Base-by-base conservation (phyloP, 2,888 invertebrate species). In the Vanessa cardui region DNA sequence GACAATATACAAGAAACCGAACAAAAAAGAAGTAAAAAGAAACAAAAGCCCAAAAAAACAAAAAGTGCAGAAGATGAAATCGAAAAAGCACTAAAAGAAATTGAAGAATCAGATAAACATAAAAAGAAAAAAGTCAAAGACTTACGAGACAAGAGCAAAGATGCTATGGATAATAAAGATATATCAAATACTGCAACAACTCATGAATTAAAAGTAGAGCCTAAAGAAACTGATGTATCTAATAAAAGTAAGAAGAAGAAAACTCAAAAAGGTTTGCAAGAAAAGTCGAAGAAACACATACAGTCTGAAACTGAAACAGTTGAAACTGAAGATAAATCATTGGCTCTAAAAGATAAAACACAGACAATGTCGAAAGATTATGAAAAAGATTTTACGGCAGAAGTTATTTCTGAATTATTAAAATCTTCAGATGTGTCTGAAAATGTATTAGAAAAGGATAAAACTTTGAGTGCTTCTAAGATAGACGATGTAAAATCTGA, bases 21-120 rank as follows among this genome's bases (percentile, higher is more conserved):
- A 45, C 78, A 73, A 47, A 91, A 87, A 69, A 90, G 86, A 76
- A 63, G 78, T 6, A 90, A 90, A 78, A 90, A 89, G 83, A 91
- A 90, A 76, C 79, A 81, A 52, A 92, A 89, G 73, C 45, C 79
- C n/a, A 91, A 89, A 73, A 90, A 87, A 74, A 65, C 72, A n/a
- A 90, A 86, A 76, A 73, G 77, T 2, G 69, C 77, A 20, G 87
- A 86, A 74, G 91, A 92, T 73, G 92, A 92, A 74, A 92, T 92
- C 71, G 86, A 85, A 72, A 88, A 83, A 75, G 92, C 90, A 54
- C 80, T 92, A 0, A 92, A 90, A 80, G 92, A 92, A 80, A 91
- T 92, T 60, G 90, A 90, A 73, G 88, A 85, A 62, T 79, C 80
- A 45, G 83, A 86, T 58, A 88, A 82, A 72, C 78, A 77, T 69